Evolutionary conservation across 2,888 invertebrate species (phyloP), one percentile per base, ranked within the genome.

Genomic region (Ennomos erosarius): DNA sequence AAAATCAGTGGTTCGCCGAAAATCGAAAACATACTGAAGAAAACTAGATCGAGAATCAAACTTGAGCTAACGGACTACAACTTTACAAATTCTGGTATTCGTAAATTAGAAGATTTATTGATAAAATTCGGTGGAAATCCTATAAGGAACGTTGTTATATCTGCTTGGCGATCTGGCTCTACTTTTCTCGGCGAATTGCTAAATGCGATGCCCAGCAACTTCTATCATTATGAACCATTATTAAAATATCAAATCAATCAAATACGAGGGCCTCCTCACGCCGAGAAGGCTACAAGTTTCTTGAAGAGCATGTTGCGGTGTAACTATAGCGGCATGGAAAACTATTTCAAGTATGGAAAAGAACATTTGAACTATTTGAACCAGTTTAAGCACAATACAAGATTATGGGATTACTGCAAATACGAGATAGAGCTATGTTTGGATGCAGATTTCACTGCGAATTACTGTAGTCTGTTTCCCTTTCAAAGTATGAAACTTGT

Each of bases 401-500:
- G 97, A 71, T 90, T 98, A 73, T 98, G 97, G 97, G 94, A 94
- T 76, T 95, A 96, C 70, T 98, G 98, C 88, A 93, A 93, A 85
- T 84, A 85, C 87, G 88, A 85, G 76, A 89, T 84, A 77, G 87
- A 90, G 65, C 76, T 92, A 73, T 93, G 93, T 82, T 82, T 81
- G 74, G 90, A 92, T 79, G 77, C 88, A 64, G 88, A 93, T 39
- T 97, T 97, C 87, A 94, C 97, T 54, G 94, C 95, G 55, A 94
- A 93, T 64, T 95, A 96, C 88, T 98, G 98, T 88, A 94, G 94
- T 79, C 89, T 97, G 69, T 98, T 97, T 84, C 98, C 98, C 10
- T 96, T 97, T 84, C 98, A 98, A 82, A 96, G 96, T 67, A 96
- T 97, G 96, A 98, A 98, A 85, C 94, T 96, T 63, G 97, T 98